These are phyloP conservation scores for Melanogrammus aeglefinus DNA, from an alignment of 2,797 vertebrate genomes.

Conservation along the genomic window DNA sequence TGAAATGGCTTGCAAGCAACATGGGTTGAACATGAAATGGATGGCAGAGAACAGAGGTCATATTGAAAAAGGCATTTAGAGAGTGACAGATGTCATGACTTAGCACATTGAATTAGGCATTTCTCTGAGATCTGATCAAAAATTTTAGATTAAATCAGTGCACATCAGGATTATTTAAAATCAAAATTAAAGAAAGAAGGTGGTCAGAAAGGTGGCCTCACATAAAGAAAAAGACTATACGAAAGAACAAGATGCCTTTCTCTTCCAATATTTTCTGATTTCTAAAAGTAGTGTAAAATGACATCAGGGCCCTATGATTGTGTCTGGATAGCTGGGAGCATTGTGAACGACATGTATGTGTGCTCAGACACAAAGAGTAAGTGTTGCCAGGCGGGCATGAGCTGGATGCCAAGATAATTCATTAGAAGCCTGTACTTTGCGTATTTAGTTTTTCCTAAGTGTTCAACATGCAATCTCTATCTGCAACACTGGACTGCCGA, in stretches of 20 bases:
- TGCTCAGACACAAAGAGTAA: background rate
- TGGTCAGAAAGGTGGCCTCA: constrained; percentile 37
- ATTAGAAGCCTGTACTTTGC: constrained; percentile 23
- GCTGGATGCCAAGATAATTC: constrained; percentile 22
- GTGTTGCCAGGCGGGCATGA: constrained; percentile 22
- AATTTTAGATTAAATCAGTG: constrained; percentile 67
- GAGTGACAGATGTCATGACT: constrained; percentile 60
- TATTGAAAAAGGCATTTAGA: constrained; percentile 71
- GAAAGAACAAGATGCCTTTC: constrained; percentile 63
- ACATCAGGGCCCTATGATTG: constrained; percentile 35
- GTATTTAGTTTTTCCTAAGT: constrained; percentile 1
- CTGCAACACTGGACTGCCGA: constrained; percentile 43
- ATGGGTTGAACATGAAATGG: constrained; percentile 39
- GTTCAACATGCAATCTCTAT: constrained; percentile 31
- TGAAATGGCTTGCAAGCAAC: background rate
- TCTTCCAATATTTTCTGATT: constrained; percentile 53
- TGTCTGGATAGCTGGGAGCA: constrained; percentile 45
- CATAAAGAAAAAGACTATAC: constrained; percentile 25
- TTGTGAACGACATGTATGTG: background rate
- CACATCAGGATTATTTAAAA: constrained; percentile 66
- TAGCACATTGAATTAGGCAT: constrained; percentile 71
- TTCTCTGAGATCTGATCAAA: constrained; percentile 69
- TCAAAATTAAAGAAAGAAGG: constrained; percentile 53
- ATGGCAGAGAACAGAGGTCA: constrained; percentile 59
- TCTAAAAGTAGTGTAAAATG: constrained; percentile 44